phyloP scores from a whole-genome alignment of 2,888 invertebrate species.

The Brachynemurus nebulosus region DNA sequence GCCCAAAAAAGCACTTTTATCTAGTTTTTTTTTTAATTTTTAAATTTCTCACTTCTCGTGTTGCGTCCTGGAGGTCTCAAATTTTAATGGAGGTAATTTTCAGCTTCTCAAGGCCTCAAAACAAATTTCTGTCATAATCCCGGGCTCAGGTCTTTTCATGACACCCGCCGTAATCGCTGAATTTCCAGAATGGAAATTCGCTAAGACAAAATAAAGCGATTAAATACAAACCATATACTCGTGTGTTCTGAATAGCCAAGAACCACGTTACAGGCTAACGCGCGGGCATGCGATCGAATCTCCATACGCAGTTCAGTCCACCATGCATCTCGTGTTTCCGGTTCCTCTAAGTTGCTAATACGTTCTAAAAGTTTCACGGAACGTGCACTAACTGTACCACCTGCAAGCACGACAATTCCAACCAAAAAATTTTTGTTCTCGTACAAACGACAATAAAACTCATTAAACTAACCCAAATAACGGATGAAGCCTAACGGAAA shows the following conservation, averaged over 20 bases:
- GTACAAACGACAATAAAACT: no score
- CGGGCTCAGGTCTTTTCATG: no score
- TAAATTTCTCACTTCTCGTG: no score
- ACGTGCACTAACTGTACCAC: slow-evolving; percentile 71
- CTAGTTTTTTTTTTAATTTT: no score
- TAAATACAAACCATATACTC: slow-evolving; percentile 81
- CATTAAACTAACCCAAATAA: slow-evolving; percentile 54
- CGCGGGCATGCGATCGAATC: slow-evolving; percentile 83
- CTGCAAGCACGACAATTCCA: slow-evolving; percentile 27
- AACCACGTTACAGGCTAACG: slow-evolving; percentile 87
- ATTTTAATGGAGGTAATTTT: no score
- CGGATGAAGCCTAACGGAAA: slow-evolving; percentile 81
- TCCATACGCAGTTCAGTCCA: slow-evolving; percentile 95
- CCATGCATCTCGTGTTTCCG: slow-evolving; percentile 86
- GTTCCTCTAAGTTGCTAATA: slow-evolving; percentile 74
- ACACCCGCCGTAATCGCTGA: no score
- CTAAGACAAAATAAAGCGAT: no score
- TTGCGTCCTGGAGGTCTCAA: no score
- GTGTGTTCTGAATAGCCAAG: slow-evolving; percentile 88
- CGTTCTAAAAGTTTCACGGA: slow-evolving; percentile 72
- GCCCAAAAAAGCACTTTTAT: no score
- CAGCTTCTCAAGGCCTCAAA: no score
- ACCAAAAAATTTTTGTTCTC: not conserved
- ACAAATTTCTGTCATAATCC: no score
- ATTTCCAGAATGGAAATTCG: no score